Conservation (phyloP, 1,140 invertebrate genomes). For the Galleria mellonella region DNA sequence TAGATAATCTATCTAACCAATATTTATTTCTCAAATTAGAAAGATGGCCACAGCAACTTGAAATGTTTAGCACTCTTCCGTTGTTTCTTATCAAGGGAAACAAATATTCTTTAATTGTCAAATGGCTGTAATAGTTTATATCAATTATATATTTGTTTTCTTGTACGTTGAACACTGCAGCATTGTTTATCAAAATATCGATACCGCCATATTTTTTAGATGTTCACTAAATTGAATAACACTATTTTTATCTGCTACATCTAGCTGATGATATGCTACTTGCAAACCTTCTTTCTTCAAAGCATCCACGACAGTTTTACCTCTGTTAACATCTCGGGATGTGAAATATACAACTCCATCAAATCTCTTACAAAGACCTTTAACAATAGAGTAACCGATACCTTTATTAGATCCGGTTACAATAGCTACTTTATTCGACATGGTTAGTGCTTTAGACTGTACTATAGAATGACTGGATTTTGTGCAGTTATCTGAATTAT, state of each 20-base stretch:
- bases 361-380: conserved; percentile 76
- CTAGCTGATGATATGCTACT: conserved; percentile 76
- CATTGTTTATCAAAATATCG: conserved; percentile 90
- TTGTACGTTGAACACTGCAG: conserved; percentile 78
- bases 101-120: conserved; percentile 77
- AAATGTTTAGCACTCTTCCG: conserved; percentile 83
- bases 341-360: conserved; percentile 77
- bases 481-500: too few species aligned
- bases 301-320: conserved; percentile 70
- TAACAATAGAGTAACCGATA: conserved; percentile 81
- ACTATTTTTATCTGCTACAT: conserved; percentile 76
- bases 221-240: conserved; percentile 74
- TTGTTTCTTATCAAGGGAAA: conserved; percentile 81
- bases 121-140: conserved; percentile 80
- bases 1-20: conserved; percentile 71
- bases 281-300: conserved; percentile 65
- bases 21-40: conserved; percentile 73
- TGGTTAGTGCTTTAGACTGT: conserved; percentile 2
- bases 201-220: conserved; percentile 80
- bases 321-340: conserved; percentile 73
- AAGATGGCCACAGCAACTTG: conserved; percentile 80
- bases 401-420: conserved; percentile 86
- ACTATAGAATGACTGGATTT: too few species aligned
- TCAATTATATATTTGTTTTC: conserved; percentile 80
- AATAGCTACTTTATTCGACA: conserved; percentile 49